A percentile compares a stretch with the other conserved stretches of the same genome.
phyloP scores from a whole-genome alignment of 1,140 invertebrate genomes.

The Leptonema lineaticorne region DNA sequence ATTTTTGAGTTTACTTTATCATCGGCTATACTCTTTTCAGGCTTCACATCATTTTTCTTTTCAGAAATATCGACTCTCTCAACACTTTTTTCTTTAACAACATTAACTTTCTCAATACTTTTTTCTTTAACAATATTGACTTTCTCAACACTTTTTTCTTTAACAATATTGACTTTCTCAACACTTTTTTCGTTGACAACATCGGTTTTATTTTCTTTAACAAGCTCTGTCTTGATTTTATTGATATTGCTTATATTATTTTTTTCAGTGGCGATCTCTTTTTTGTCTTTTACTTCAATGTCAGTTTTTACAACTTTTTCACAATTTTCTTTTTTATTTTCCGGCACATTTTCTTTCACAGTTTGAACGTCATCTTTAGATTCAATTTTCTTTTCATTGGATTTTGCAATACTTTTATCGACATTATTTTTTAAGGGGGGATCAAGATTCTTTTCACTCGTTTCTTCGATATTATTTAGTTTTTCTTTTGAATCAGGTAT shows the following conservation, averaged over 20 bases:
- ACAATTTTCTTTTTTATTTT: slow-evolving; percentile 11
- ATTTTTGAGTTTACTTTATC: too few species aligned
- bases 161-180: not conserved
- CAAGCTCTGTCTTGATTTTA: not conserved
- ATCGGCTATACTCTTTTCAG: too few species aligned
- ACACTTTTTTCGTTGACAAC: not conserved
- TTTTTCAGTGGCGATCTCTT: not conserved
- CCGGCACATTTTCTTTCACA: not conserved
- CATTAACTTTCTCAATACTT: not conserved
- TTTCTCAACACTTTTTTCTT: not conserved
- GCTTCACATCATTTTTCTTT: not conserved
- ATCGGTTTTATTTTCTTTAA: not conserved
- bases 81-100: not conserved
- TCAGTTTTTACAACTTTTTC: not conserved
- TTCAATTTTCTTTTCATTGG: slow-evolving; percentile 24
- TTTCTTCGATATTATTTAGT: not conserved
- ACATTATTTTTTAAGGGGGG: too few species aligned
- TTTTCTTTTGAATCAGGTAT: not conserved
- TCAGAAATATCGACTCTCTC: not conserved
- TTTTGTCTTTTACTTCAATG: not conserved
- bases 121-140: not conserved
- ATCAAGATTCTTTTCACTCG: not conserved
- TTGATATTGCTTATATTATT: too few species aligned
- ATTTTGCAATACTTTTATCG: not conserved
- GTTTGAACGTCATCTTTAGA: slow-evolving; percentile 33